These are phyloP conservation scores for Cisticola juncidis DNA, from an alignment of 2,113 vertebrate species.

Conservation along the genomic window DNA sequence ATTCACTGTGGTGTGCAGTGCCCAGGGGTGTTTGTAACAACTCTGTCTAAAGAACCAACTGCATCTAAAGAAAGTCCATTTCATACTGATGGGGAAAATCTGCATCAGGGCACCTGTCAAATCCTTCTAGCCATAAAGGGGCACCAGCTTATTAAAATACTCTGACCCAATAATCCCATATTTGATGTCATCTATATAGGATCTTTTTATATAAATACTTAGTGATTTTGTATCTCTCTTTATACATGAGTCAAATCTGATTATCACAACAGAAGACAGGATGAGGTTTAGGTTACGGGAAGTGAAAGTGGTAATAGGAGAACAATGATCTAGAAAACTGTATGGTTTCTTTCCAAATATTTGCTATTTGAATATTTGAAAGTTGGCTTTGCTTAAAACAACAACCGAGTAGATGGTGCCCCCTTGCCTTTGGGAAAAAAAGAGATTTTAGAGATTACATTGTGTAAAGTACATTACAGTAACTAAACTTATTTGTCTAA, in stretches of 20 bases:
- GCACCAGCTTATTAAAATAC: not conserved
- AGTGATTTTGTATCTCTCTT: not conserved
- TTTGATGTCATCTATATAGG: not conserved
- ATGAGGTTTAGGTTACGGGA: not conserved
- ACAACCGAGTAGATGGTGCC: not conserved
- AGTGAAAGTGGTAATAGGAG: not conserved
- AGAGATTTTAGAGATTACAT: not conserved
- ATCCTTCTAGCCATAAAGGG: not conserved
- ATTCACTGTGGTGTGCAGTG: not conserved
- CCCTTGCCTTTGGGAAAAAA: not conserved
- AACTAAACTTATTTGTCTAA: not conserved
- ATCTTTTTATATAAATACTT: not conserved
- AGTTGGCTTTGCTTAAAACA: not conserved
- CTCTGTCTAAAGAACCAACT: not conserved
- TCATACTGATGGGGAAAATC: not conserved
- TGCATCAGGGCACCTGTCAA: not conserved
- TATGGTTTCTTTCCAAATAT: not conserved
- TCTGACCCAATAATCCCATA: not conserved
- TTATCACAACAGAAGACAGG: not conserved
- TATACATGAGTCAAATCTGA: not conserved
- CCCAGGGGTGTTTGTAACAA: no score
- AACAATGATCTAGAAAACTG: not conserved
- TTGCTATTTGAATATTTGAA: not conserved
- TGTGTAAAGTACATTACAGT: not conserved
- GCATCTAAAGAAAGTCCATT: not conserved